A percentile compares a stretch with the other conserved stretches of the same genome.
phyloP scores from a whole-genome alignment of 2,113 vertebrate species.

The Emydura subglobosa region DNA sequence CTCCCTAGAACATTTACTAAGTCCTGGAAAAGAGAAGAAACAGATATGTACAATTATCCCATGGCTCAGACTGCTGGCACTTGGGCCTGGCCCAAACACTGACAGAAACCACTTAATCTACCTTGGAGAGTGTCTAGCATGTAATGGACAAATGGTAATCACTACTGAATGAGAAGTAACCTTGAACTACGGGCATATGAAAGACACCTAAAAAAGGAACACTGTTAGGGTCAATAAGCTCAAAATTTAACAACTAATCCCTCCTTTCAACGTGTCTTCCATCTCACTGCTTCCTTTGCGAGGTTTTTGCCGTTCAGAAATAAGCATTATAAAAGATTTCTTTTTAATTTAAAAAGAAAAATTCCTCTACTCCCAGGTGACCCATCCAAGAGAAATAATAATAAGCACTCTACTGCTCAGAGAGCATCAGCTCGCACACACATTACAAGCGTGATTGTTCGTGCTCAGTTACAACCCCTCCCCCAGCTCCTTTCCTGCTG shows the following conservation, averaged over 20 bases:
- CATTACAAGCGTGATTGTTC: conserved; percentile 2
- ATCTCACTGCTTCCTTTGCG: conserved; percentile 71
- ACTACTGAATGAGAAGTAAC: conserved; percentile 64
- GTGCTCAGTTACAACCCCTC: not conserved
- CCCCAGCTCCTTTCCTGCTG: not conserved
- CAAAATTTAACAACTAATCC: conserved; percentile 70
- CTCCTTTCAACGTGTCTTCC: conserved; percentile 44
- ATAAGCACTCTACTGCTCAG: conserved; percentile 62
- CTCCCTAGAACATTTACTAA: conserved; percentile 64
- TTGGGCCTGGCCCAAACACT: conserved; percentile 39
- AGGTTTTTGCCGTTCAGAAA: conserved; percentile 38
- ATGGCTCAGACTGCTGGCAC: conserved; percentile 61
- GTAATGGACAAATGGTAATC: conserved; percentile 60
- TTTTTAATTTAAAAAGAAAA: conserved; percentile 77
- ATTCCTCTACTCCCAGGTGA: conserved; percentile 63
- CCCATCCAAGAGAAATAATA: conserved; percentile 72
- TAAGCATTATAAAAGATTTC: conserved; percentile 69
- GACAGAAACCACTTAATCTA: conserved; percentile 42
- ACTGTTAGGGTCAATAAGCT: conserved; percentile 49
- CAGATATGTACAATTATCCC: conserved; percentile 70
- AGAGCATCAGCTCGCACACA: conserved; percentile 61
- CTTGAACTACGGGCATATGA: conserved; percentile 49
- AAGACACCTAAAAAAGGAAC: conserved; percentile 46
- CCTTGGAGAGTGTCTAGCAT: conserved; percentile 42
- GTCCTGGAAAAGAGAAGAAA: conserved; percentile 69